phyloP scores from a whole-genome alignment of 2,888 invertebrate species.

The Lithophane leautieri region DNA sequence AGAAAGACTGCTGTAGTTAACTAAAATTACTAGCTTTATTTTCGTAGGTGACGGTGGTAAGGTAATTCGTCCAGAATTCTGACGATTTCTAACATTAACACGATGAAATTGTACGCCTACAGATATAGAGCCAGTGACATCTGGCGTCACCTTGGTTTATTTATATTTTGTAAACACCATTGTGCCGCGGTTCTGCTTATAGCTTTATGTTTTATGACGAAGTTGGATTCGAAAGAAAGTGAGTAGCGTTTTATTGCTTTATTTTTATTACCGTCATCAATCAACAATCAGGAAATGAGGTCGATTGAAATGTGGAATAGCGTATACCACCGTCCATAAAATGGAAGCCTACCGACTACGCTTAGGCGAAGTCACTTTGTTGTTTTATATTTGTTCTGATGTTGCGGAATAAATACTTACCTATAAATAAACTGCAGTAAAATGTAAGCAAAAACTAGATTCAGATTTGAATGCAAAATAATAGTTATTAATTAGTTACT shows the following conservation, averaged over 20 bases:
- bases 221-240: slow-evolving; percentile 55
- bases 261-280: slow-evolving; percentile 53
- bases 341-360: neutral
- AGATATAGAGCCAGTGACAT: slow-evolving; percentile 76
- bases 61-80: slow-evolving; percentile 39
- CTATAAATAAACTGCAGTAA: neutral
- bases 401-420: neutral
- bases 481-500: too few relatives aligned
- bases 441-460: neutral
- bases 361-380: neutral
- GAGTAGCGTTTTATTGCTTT: slow-evolving; percentile 41
- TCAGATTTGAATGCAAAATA: neutral
- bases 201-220: slow-evolving; percentile 54
- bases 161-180: slow-evolving; percentile 67
- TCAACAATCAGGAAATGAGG: slow-evolving; percentile 39
- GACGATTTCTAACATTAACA: slow-evolving; percentile 48
- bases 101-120: slow-evolving; percentile 70
- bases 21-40: slow-evolving; percentile 59
- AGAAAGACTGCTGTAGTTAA: slow-evolving; percentile 58
- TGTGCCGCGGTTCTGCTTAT: slow-evolving; percentile 50
- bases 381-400: neutral
- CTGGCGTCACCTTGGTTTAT: slow-evolving; percentile 76
- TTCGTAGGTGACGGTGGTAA: slow-evolving; percentile 59
- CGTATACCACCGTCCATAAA: neutral
- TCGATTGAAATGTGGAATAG: slow-evolving; percentile 17